These are phyloP conservation scores for Mastomys natalensis DNA, from an alignment of 2,113 vertebrate genomes.

Conservation along the genomic window DNA sequence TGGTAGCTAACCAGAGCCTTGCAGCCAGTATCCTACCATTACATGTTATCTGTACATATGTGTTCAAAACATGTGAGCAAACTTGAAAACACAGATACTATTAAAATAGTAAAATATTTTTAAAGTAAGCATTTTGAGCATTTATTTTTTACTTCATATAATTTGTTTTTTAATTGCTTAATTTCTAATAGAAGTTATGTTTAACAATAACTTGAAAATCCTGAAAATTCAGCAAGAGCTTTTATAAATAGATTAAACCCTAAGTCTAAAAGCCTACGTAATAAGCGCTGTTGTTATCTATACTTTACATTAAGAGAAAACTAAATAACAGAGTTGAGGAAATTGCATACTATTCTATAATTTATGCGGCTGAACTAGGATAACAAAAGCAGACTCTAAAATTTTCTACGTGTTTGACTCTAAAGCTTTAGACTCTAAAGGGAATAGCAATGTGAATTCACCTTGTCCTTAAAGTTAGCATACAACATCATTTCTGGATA, in stretches of 20 bases:
- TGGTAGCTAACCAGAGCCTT: neutral
- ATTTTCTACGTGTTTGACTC: neutral
- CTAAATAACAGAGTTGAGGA: neutral
- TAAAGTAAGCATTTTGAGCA: conserved; percentile 1
- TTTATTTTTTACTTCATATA: conserved; percentile 9
- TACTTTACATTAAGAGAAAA: conserved; percentile 37
- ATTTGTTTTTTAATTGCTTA: conserved; percentile 36
- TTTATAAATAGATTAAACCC: neutral
- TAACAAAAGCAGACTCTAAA: neutral
- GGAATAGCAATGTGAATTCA: neutral
- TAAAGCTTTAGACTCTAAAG: neutral
- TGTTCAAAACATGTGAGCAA: neutral
- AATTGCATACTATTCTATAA: neutral
- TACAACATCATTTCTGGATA: conserved; percentile 12
- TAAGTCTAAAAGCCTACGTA: neutral
- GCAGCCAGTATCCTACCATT: neutral
- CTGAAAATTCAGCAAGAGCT: conserved; percentile 43
- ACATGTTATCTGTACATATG: neutral
- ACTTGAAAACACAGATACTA: neutral
- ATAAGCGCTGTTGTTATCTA: neutral
- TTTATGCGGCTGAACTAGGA: neutral
- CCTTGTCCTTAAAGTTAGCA: neutral
- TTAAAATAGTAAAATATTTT: conserved; percentile 32
- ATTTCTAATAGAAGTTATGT: conserved; percentile 14
- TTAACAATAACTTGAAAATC: conserved; percentile 25